Evolutionary conservation across 2,888 invertebrate genomes (phyloP).

Genomic region (Nomada fabriciana): DNA sequence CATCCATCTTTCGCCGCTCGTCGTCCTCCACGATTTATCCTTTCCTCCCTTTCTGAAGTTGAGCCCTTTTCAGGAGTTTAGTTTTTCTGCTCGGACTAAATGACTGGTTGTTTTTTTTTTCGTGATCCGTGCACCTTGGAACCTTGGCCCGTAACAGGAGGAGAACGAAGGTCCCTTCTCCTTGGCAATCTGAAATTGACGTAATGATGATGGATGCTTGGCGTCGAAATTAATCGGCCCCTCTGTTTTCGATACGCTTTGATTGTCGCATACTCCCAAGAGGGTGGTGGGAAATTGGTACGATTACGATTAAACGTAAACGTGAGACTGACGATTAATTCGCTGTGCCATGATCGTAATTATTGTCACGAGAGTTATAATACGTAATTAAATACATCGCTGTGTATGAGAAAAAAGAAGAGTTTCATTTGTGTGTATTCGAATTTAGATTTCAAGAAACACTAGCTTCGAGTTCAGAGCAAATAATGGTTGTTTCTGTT

Average conservation of each 20-base stretch:
- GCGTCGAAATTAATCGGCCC: conserved; percentile 29
- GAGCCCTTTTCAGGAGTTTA: conserved; percentile 51
- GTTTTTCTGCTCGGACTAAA: conserved; percentile 53
- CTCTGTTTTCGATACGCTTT: conserved; percentile 4
- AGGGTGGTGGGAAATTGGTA: neutral
- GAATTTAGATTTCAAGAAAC: too few relatives aligned
- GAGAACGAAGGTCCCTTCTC: conserved; percentile 36
- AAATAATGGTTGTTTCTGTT: too few relatives aligned
- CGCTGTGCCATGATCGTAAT: too few relatives aligned
- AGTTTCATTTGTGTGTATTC: neutral
- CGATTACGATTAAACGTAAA: conserved; percentile 4
- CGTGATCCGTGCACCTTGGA: conserved; percentile 9
- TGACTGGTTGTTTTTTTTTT: conserved; percentile 49
- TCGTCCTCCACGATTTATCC: conserved; percentile 28
- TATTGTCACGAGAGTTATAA: too few relatives aligned
- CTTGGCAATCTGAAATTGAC: conserved; percentile 61
- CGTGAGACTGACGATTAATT: neutral
- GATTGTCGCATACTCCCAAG: neutral
- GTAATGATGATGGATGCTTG: conserved; percentile 59
- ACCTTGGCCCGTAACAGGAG: conserved; percentile 22
- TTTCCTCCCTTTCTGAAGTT: conserved; percentile 41
- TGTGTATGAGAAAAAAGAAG: neutral
- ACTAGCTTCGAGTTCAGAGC: too few relatives aligned
- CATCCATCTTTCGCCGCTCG: conserved; percentile 68
- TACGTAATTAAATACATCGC: too few relatives aligned